phyloP scores from a whole-genome alignment of 2,888 invertebrate genomes.

The Lithophane semibrunnea region DNA sequence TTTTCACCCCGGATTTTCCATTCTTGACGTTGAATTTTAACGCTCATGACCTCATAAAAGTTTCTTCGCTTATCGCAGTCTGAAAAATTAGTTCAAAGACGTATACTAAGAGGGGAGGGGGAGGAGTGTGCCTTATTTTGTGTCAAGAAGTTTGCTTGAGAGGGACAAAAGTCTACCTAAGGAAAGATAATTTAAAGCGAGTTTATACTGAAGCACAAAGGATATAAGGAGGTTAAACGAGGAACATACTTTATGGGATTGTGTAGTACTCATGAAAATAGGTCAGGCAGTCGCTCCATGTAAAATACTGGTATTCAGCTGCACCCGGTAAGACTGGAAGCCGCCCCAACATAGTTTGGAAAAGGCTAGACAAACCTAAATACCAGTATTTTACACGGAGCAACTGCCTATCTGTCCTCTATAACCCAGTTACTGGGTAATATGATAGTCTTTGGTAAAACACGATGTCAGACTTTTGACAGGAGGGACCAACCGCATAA shows the following conservation, averaged over 20 bases:
- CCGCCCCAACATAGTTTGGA: too few relatives aligned
- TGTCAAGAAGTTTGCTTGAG: slow-evolving; percentile 12
- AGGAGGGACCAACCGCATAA: too few relatives aligned
- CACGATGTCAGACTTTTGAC: too few relatives aligned
- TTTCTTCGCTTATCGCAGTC: slow-evolving; percentile 57
- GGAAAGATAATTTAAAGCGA: slow-evolving; percentile 14
- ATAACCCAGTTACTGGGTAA: too few relatives aligned
- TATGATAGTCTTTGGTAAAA: too few relatives aligned
- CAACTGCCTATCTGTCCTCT: too few relatives aligned
- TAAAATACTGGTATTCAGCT: too few relatives aligned
- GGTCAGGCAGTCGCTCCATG: too few relatives aligned
- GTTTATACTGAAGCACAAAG: neutral
- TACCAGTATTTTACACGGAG: too few relatives aligned
- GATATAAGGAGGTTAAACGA: neutral
- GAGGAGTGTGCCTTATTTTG: slow-evolving; percentile 25
- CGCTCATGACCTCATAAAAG: slow-evolving; percentile 57
- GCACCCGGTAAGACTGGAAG: too few relatives aligned
- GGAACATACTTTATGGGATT: neutral
- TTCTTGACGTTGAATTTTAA: slow-evolving; percentile 67
- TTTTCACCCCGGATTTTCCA: slow-evolving; percentile 51
- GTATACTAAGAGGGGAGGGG: slow-evolving; percentile 36
- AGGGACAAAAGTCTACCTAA: slow-evolving; percentile 2
- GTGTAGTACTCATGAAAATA: neutral
- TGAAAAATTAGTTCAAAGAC: slow-evolving; percentile 73
- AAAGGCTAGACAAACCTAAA: too few relatives aligned